phyloP scores from a whole-genome alignment of 2,888 invertebrate genomes.

The Heteropelma amictum region DNA sequence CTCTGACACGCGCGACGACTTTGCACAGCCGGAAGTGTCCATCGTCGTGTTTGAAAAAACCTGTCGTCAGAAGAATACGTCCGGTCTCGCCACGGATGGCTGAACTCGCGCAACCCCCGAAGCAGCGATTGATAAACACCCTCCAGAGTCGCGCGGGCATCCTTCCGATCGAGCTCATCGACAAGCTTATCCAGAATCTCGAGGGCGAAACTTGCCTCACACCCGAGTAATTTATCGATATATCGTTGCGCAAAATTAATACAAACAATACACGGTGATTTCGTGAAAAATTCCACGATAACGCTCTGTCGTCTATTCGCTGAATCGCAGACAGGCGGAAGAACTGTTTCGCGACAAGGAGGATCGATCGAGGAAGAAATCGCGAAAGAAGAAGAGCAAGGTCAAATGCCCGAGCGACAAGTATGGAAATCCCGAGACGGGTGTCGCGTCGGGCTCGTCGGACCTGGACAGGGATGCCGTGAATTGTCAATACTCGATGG shows the following conservation, averaged over 20 bases:
- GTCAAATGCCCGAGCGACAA: constrained; percentile 13
- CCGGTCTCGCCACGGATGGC: constrained; percentile 64
- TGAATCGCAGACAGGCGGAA: constrained; percentile 67
- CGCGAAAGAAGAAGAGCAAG: constrained; percentile 36
- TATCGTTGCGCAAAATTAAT: not conserved
- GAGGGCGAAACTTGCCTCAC: constrained; percentile 69
- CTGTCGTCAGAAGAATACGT: constrained; percentile 57
- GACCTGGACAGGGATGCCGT: constrained; percentile 65
- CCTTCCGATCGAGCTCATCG: constrained; percentile 66
- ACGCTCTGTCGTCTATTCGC: too few species aligned
- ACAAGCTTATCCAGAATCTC: constrained; percentile 67
- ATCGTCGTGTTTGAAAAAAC: constrained; percentile 51
- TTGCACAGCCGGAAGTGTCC: constrained; percentile 64
- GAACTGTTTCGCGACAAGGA: constrained; percentile 57
- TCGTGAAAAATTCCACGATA: too few species aligned
- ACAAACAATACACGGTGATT: too few species aligned
- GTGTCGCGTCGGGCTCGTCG: not conserved
- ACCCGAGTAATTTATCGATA: constrained; percentile 69
- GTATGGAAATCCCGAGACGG: not conserved
- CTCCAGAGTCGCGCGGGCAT: constrained; percentile 62
- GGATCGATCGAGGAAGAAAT: constrained; percentile 40
- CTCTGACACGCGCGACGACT: not conserved
- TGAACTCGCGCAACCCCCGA: constrained; percentile 69
- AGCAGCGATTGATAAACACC: constrained; percentile 64
- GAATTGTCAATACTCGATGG: constrained; percentile 69